Conservation (phyloP, 2,888 invertebrate genomes). For the Eupelmus urozonus region DNA sequence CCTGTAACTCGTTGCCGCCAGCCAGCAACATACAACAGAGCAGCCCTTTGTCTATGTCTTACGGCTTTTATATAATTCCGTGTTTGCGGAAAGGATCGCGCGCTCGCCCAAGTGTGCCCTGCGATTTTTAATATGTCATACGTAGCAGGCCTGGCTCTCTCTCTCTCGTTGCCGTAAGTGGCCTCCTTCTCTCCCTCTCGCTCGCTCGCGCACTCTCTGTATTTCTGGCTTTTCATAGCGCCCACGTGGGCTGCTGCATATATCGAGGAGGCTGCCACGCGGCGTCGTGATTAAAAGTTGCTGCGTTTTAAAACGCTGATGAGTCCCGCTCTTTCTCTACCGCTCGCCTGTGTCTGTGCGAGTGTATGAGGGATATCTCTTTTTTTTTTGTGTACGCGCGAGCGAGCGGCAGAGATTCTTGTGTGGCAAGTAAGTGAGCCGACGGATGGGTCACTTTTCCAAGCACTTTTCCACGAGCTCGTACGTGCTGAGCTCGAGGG, state of each 20-base stretch:
- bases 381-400: constrained; percentile 7
- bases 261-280: constrained; percentile 64
- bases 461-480: not conserved
- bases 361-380: too few relatives aligned
- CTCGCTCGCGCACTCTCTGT: constrained; percentile 67
- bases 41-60: constrained; percentile 78
- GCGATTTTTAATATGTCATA: constrained; percentile 76
- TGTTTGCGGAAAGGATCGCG: constrained; percentile 80
- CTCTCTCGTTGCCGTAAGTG: constrained; percentile 79
- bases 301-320: constrained; percentile 74
- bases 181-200: constrained; percentile 79
- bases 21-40: constrained; percentile 51
- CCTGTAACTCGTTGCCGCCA: constrained; percentile 42
- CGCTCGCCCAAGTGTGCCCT: constrained; percentile 74
- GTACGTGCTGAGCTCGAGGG: not conserved
- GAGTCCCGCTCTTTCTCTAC: constrained; percentile 34
- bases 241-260: constrained; percentile 40
- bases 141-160: constrained; percentile 64
- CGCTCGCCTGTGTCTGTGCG: too few relatives aligned
- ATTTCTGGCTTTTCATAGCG: constrained; percentile 48
- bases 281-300: constrained; percentile 74
- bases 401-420: not conserved
- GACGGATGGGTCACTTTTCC: constrained; percentile 38
- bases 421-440: not conserved
- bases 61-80: constrained; percentile 83